Conservation (phyloP, 2,797 vertebrate genomes). For the Scomberomorus guttatus region DNA sequence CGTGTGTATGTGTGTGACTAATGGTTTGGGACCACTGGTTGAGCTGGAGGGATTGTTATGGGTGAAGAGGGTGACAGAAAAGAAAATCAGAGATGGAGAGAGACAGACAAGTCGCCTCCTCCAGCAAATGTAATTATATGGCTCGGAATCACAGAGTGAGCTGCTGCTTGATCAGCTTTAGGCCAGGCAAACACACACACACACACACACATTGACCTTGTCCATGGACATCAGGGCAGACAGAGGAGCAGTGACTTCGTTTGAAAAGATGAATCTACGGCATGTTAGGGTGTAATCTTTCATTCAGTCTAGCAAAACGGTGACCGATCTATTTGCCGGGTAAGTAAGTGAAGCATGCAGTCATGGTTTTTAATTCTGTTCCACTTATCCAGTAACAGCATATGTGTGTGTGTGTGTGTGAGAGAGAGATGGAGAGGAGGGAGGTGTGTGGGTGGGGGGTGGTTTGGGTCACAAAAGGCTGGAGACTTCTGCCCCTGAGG, state of each 20-base stretch:
- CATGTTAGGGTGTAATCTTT: not conserved
- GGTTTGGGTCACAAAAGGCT: conserved; percentile 22
- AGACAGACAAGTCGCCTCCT: conserved; percentile 56
- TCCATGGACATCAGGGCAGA: conserved; percentile 18
- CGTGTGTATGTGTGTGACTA: conserved; percentile 42
- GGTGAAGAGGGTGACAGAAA: conserved; percentile 30
- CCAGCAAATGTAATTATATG: conserved; percentile 65
- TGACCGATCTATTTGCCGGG: conserved; percentile 16
- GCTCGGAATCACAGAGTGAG: conserved; percentile 35
- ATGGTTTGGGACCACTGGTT: conserved; percentile 35
- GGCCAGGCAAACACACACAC: conserved; percentile 16
- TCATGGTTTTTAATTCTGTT: conserved; percentile 42
- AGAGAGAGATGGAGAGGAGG: too few relatives aligned
- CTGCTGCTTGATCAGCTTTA: conserved; percentile 52
- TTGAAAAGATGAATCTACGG: not conserved
- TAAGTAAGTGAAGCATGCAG: conserved; percentile 18
- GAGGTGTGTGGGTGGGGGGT: not conserved
- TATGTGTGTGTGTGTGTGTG: not conserved
- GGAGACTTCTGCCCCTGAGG: conserved; percentile 20
- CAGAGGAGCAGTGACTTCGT: not conserved
- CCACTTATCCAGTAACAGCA: conserved; percentile 24
- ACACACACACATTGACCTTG: conserved; percentile 47
- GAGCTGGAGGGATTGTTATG: conserved; percentile 37
- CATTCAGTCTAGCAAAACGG: conserved; percentile 23
- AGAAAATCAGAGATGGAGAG: conserved; percentile 48